phyloP scores from a whole-genome alignment of 2,113 vertebrate species.

The Noctilio leporinus region DNA sequence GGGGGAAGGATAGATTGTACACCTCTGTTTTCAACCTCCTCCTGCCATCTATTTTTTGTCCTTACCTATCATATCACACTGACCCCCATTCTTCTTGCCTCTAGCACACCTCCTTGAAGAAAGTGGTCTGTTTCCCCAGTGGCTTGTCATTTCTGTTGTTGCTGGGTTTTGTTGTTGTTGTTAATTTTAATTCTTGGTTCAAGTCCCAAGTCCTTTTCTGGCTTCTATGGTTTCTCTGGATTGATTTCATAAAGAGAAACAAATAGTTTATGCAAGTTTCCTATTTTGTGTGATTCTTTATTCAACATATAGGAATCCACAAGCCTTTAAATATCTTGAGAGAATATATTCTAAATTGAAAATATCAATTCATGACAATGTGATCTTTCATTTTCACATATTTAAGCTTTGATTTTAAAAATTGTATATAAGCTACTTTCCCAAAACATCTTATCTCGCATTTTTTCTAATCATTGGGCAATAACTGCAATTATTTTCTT shows the following conservation, averaged over 20 bases:
- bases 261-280: background rate
- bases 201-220: background rate
- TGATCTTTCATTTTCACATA: background rate
- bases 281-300: background rate
- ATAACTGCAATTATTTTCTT: background rate
- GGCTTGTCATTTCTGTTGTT: background rate
- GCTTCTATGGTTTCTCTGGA: background rate
- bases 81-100: background rate
- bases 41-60: background rate
- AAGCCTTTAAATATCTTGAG: background rate
- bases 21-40: background rate
- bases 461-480: background rate
- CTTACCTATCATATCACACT: accelerated
- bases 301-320: background rate
- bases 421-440: background rate
- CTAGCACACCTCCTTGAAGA: background rate
- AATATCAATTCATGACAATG: background rate
- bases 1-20: background rate
- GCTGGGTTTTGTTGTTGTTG: background rate
- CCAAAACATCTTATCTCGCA: background rate
- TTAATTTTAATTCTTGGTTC: background rate
- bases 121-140: background rate
- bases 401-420: background rate
- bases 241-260: background rate
- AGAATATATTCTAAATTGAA: background rate